phyloP scores from a whole-genome alignment of 2,797 vertebrate genomes.

The Chiroxiphia lanceolata region DNA sequence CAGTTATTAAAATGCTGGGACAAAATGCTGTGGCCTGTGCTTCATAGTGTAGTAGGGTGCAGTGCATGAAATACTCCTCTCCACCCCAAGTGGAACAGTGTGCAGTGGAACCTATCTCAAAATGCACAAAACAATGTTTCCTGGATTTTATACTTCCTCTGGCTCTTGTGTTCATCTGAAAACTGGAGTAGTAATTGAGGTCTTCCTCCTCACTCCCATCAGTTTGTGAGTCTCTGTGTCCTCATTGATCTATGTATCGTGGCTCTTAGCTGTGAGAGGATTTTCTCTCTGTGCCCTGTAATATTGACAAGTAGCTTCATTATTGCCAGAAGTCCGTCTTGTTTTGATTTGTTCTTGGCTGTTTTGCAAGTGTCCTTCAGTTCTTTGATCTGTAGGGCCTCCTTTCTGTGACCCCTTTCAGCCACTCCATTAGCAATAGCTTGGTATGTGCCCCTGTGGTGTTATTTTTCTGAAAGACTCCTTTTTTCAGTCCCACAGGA shows the following conservation, averaged over 20 bases:
- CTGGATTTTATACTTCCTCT: background rate
- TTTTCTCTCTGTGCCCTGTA: background rate
- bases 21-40: background rate
- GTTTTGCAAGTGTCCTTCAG: background rate
- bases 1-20: background rate
- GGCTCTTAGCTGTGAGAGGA: background rate
- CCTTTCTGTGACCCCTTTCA: background rate
- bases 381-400: background rate
- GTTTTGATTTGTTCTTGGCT: background rate
- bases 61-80: background rate
- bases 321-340: background rate
- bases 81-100: fast-evolving
- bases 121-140: background rate
- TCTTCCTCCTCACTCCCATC: background rate
- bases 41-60: background rate
- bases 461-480: background rate
- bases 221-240: background rate
- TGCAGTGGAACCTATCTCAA: background rate
- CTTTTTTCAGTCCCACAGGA: background rate
- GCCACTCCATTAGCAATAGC: background rate
- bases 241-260: background rate
- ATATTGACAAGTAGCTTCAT: background rate
- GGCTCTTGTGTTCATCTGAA: background rate
- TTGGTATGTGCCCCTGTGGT: background rate
- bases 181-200: background rate